Conservation (phyloP, 2,888 invertebrate species). For the Baccha elongata region DNA sequence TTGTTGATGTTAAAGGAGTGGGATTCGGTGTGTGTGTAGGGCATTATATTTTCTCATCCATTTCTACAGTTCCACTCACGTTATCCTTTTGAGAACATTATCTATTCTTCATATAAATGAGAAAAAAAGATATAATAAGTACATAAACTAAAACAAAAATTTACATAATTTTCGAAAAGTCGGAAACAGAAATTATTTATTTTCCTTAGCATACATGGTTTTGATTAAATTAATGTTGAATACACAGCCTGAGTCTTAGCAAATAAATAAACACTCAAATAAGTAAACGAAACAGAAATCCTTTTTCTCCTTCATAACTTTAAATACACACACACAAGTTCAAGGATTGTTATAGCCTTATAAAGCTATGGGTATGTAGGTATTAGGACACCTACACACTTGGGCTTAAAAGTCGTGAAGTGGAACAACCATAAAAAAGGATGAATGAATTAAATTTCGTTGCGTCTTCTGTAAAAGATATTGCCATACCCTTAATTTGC, state of each 20-base stretch:
- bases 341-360: neutral
- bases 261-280: neutral
- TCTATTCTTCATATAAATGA: neutral
- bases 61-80: too few relatives aligned
- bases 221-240: constrained; percentile 11
- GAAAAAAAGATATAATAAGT: constrained; percentile 1
- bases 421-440: constrained; percentile 45
- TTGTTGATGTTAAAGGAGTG: neutral
- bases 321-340: constrained; percentile 3
- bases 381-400: neutral
- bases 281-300: neutral
- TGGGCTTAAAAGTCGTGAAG: constrained; percentile 37
- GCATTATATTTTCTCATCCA: too few relatives aligned
- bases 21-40: too few relatives aligned
- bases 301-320: neutral
- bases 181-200: neutral
- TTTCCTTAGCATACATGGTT: neutral
- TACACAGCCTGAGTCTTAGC: neutral
- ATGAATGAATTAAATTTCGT: constrained; percentile 35
- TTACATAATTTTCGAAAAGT: neutral
- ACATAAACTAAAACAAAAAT: constrained; percentile 5
- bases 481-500: constrained; percentile 37
- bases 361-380: neutral
- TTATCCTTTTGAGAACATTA: too few relatives aligned
- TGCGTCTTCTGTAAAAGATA: constrained; percentile 6